phyloP scores from a whole-genome alignment of 2,113 vertebrate species.

The Ifrita kowaldi region DNA sequence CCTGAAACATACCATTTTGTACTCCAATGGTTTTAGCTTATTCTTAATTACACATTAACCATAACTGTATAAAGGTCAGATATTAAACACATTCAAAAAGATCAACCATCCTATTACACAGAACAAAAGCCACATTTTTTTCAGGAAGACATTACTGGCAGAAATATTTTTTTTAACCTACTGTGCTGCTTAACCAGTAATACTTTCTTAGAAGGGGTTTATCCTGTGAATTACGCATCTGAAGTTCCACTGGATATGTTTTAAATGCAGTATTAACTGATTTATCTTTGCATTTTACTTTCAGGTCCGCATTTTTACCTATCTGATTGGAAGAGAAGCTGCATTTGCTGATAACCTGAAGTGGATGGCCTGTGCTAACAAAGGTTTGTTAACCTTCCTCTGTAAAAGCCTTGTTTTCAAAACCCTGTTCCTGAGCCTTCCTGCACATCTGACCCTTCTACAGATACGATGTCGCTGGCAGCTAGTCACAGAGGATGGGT shows the following conservation, averaged over 20 bases:
- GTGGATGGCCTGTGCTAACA: constrained; percentile 99
- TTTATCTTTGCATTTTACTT: constrained; percentile 41
- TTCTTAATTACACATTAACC: neutral
- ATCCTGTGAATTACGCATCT: neutral
- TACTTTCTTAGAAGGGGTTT: constrained; percentile 9
- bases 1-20: neutral
- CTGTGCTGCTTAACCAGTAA: neutral
- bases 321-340: constrained; percentile 96
- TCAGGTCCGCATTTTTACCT: constrained; percentile 96
- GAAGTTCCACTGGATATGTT: neutral
- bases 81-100: neutral
- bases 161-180: constrained; percentile 5
- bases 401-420: neutral
- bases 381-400: constrained; percentile 78
- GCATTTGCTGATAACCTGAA: constrained; percentile 98
- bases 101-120: neutral
- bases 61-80: neutral
- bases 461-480: neutral
- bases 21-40: neutral
- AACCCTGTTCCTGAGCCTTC: neutral
- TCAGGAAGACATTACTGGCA: neutral
- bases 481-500: neutral
- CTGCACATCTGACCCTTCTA: neutral
- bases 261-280: neutral
- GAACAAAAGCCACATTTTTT: constrained; percentile 27